phyloP scores from a whole-genome alignment of 2,113 vertebrate species.

The Opisthocomus hoazin region DNA sequence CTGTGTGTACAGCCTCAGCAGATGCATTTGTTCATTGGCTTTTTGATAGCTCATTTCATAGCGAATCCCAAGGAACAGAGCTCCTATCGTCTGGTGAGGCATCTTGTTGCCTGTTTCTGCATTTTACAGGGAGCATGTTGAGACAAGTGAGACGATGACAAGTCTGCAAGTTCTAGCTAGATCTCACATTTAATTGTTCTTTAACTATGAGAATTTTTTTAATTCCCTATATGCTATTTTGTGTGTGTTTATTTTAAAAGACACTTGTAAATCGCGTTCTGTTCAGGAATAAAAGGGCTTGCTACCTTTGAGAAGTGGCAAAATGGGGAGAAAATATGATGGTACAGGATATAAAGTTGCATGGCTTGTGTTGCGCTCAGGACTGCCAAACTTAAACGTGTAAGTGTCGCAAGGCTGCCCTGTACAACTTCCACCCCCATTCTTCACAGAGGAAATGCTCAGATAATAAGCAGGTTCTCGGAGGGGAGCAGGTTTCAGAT shows the following conservation, averaged over 20 bases:
- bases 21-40: not conserved
- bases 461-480: not conserved
- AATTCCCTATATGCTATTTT: not conserved
- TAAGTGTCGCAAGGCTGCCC: not conserved
- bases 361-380: not conserved
- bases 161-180: not conserved
- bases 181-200: not conserved
- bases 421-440: not conserved
- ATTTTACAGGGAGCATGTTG: not conserved
- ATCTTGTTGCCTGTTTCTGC: not conserved
- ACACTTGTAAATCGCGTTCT: not conserved
- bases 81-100: not conserved
- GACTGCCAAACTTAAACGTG: not conserved
- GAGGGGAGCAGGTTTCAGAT: not conserved
- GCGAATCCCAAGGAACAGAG: not conserved
- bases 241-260: not conserved
- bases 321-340: not conserved
- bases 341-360: not conserved
- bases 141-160: not conserved
- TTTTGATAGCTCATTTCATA: not conserved
- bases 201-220: not conserved
- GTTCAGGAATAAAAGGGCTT: not conserved
- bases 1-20: not conserved
- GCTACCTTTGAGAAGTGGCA: not conserved
- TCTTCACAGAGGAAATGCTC: not conserved